Evolutionary conservation across 1,140 invertebrate species (phyloP).

Genomic region (Aphelenchoides besseyi): DNA sequence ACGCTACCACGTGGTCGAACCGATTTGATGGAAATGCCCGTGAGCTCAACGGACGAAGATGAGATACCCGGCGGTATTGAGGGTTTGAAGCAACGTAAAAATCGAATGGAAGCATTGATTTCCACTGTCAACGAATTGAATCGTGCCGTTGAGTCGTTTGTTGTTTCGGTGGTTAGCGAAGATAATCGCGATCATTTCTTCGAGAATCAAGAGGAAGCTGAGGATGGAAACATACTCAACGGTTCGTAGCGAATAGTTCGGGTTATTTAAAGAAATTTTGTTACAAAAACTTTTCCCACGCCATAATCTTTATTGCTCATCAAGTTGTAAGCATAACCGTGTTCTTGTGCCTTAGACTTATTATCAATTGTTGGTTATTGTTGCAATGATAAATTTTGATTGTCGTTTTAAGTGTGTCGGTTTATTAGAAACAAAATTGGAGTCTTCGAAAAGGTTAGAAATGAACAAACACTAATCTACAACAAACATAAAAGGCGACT

Average conservation of each 20-base stretch:
- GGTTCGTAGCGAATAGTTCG: background rate
- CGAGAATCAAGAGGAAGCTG: too few species aligned
- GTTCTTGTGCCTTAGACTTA: too few species aligned
- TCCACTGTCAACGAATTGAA: slow-evolving; percentile 45
- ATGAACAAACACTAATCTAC: too few species aligned
- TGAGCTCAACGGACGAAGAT: slow-evolving; percentile 39
- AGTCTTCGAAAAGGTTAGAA: too few species aligned
- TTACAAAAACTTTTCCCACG: too few species aligned
- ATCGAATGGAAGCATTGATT: slow-evolving; percentile 40
- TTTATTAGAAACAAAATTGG: too few species aligned
- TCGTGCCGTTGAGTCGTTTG: slow-evolving; percentile 42
- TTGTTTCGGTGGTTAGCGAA: slow-evolving; percentile 20
- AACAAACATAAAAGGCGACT: too few species aligned
- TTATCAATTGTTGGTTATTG: too few species aligned
- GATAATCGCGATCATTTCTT: background rate
- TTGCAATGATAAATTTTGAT: too few species aligned
- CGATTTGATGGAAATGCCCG: slow-evolving; percentile 1
- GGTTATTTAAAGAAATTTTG: background rate
- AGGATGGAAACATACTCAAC: background rate
- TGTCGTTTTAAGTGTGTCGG: too few species aligned
- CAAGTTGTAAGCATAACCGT: too few species aligned
- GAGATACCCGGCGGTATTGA: slow-evolving; percentile 31
- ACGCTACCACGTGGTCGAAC: background rate
- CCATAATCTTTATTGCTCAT: background rate
- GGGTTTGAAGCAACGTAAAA: slow-evolving; percentile 31